phyloP scores from a whole-genome alignment of 2,113 vertebrate genomes.

The Psilopsiagon aymara region DNA sequence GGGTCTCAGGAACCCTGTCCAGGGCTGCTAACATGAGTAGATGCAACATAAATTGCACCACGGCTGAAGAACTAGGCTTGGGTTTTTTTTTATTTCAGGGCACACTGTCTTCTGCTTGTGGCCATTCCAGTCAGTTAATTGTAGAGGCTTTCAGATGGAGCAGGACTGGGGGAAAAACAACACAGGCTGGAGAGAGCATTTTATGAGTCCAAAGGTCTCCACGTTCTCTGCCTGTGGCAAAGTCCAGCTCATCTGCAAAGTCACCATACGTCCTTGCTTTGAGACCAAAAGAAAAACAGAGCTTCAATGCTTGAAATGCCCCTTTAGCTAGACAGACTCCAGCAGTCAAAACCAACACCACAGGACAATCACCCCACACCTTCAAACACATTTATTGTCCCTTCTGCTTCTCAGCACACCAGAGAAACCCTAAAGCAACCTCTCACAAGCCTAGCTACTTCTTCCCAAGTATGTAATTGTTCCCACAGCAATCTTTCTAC shows the following conservation, averaged over 20 bases:
- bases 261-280: not conserved
- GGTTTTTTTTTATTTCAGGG: not conserved
- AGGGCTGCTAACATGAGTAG: not conserved
- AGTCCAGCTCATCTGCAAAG: slow-evolving; percentile 2
- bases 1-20: not conserved
- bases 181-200: not conserved
- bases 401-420: not conserved
- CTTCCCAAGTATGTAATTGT: not conserved
- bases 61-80: not conserved
- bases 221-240: not conserved
- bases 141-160: not conserved
- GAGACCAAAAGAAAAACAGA: not conserved
- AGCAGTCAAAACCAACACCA: not conserved
- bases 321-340: not conserved
- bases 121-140: not conserved
- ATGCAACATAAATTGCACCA: not conserved
- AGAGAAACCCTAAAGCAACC: not conserved
- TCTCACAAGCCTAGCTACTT: not conserved
- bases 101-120: accelerated
- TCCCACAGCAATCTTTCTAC: not conserved
- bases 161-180: not conserved
- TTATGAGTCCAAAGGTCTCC: not conserved
- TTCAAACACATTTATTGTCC: not conserved
- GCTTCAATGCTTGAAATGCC: not conserved
- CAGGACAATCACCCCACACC: not conserved